A percentile compares a stretch with the other conserved stretches of the same genome.
Conservation (phyloP, 2,888 invertebrate genomes). For the Harpalus rufipes region DNA sequence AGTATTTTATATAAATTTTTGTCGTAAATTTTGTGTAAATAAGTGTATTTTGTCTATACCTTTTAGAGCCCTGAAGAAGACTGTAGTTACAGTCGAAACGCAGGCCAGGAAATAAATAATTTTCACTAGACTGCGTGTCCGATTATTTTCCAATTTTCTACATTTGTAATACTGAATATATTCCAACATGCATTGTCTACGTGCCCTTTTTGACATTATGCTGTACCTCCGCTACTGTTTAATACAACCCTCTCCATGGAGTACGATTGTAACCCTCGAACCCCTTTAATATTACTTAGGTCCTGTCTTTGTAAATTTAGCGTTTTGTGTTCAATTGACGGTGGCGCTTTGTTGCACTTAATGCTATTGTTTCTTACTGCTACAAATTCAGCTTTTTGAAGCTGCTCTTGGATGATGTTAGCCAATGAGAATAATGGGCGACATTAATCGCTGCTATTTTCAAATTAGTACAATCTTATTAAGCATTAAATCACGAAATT, state of each 20-base stretch:
- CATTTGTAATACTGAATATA: too few relatives aligned
- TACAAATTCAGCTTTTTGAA: conserved; percentile 44
- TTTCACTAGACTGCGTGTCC: too few relatives aligned
- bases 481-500: conserved; percentile 12
- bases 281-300: conserved; percentile 3
- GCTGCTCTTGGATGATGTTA: not conserved
- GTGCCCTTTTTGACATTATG: too few relatives aligned
- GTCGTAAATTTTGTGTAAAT: too few relatives aligned
- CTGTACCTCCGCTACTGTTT: not conserved
- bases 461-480: conserved; percentile 30
- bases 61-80: too few relatives aligned
- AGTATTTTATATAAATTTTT: too few relatives aligned
- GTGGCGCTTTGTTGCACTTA: conserved; percentile 43
- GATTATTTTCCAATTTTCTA: too few relatives aligned
- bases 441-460: conserved; percentile 39
- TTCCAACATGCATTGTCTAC: too few relatives aligned
- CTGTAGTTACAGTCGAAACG: too few relatives aligned
- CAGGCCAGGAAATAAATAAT: too few relatives aligned
- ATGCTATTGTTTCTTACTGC: conserved; percentile 37
- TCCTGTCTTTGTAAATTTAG: conserved; percentile 54
- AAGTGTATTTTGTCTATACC: too few relatives aligned
- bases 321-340: conserved; percentile 54
- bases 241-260: not conserved
- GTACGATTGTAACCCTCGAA: not conserved
- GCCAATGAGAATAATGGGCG: not conserved